A percentile compares a stretch with the other conserved stretches of the same genome.
These are phyloP conservation scores for Arctocebus calabarensis DNA, from an alignment of 2,797 vertebrate genomes.

Conservation along the genomic window DNA sequence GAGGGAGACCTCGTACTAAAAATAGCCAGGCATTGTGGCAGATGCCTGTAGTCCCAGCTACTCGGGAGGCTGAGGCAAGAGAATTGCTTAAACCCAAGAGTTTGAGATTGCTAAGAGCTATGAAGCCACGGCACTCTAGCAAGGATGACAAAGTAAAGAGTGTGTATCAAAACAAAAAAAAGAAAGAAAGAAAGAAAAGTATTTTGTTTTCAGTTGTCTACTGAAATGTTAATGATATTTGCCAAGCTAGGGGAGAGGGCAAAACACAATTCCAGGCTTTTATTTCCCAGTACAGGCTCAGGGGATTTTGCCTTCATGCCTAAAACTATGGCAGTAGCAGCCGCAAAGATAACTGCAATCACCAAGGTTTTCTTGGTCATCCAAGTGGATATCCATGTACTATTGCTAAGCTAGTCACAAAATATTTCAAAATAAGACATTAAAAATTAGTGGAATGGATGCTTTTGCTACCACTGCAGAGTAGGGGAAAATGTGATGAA, in stretches of 20 bases:
- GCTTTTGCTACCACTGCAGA: background rate
- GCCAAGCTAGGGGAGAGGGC: background rate
- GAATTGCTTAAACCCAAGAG: too few relatives aligned
- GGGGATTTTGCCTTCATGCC: background rate
- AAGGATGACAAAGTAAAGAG: too few relatives aligned
- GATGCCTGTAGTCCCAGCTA: too few relatives aligned
- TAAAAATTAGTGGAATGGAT: background rate
- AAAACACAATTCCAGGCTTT: constrained; percentile 36
- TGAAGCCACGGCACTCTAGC: too few relatives aligned
- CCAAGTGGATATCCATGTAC: background rate
- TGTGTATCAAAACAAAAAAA: too few relatives aligned
- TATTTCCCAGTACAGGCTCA: background rate
- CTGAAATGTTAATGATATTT: constrained; percentile 20
- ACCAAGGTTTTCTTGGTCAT: background rate
- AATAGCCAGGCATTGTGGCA: too few relatives aligned
- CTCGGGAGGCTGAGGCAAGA: too few relatives aligned
- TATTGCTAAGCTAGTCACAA: background rate
- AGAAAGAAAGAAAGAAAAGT: background rate
- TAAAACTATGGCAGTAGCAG: background rate
- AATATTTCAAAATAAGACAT: constrained; percentile 24
- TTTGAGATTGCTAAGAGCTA: too few relatives aligned
- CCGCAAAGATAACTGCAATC: background rate
- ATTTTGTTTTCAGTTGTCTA: constrained; percentile 27
- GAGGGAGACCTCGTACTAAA: too few relatives aligned
- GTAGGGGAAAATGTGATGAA: background rate